Evolutionary conservation across 2,113 vertebrate genomes (phyloP).

Genomic region (Actenoides hombroni): DNA sequence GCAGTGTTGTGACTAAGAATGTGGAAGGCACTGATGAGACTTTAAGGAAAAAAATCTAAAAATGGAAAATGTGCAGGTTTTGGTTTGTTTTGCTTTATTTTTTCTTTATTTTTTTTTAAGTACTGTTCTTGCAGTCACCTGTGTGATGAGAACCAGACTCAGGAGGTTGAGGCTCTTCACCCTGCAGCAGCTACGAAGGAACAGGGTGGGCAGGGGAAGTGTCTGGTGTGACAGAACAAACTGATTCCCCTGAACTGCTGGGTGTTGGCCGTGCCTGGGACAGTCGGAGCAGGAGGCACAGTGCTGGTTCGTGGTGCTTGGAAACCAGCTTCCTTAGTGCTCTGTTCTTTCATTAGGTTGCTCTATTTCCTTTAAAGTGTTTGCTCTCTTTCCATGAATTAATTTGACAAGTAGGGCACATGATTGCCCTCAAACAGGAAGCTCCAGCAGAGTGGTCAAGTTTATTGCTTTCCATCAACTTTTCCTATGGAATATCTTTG

Average conservation of each 20-base stretch:
- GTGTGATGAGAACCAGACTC: not conserved
- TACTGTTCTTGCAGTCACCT: not conserved
- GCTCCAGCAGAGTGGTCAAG: not conserved
- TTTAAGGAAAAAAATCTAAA: constrained; percentile 1
- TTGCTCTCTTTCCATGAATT: not conserved
- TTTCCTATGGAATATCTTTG: not conserved
- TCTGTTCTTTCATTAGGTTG: not conserved
- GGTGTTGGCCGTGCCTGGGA: not conserved
- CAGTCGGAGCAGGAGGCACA: not conserved
- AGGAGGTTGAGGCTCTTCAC: not conserved
- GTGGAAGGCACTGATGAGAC: not conserved
- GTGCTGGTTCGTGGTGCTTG: not conserved
- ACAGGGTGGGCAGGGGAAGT: not conserved
- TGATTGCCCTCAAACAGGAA: not conserved
- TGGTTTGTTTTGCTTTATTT: too few species aligned
- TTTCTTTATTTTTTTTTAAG: not conserved
- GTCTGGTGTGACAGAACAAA: not conserved
- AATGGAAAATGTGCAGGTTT: not conserved
- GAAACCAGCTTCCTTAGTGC: not conserved
- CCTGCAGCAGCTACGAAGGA: not conserved
- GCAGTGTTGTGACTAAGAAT: not conserved
- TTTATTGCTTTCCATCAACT: not conserved
- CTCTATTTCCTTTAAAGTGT: not conserved
- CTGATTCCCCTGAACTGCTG: fast-evolving
- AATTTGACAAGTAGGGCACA: not conserved